Base-by-base conservation (phyloP, 2,888 invertebrate genomes). In the Parnassius smintheus region DNA sequence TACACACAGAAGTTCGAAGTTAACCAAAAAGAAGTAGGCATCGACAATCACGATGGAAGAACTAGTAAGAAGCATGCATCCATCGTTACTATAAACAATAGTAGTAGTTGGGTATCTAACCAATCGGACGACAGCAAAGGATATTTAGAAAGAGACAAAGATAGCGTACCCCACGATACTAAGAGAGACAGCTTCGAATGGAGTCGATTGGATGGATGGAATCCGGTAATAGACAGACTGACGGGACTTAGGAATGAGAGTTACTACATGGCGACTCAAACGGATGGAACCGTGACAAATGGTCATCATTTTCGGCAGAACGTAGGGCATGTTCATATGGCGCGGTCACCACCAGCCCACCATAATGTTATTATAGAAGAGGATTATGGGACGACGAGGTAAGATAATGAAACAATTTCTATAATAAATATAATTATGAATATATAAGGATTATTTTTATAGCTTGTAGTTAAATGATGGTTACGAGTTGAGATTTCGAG, bases 181-280 rank as follows among this genome's bases (percentile, higher is more conserved):
- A 92, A 92, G 72, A 76, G 92, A 70, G 92, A 92, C 65, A 94
- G 93, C 74, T 92, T 93, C 64, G 93, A 93, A 71, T 88, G 93
- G 80, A 93, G 93, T 69, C 84, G 93, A 2, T 78, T 94, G 69
- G 94, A 94, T 61, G 94, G 94, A 0, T 95, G 95, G 95, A 98
- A 98, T 86, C 97, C 98, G 67, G 97, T 98, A 65, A 94, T 98
- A 76, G 98, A 98, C 80, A 92, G 97, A 77, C 90, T 98, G 76
- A 97, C 97, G 57, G 94, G 94, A 12, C 81, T 98, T 64, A 93
- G 98, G 64, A 98, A 98, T 77, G 98, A 98, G 81, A 98, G 98
- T 77, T 98, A 98, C 78, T 98, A 97, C 76, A 95, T 96, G 92
- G 97, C 97, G 74, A 95, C 94, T 51, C 94, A 95, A 72, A 92